A percentile compares a stretch with the other conserved stretches of the same genome.
These are phyloP conservation scores for Zygothrica quintamaculata DNA, from an alignment of 2,888 invertebrate species.

Conservation along the genomic window DNA sequence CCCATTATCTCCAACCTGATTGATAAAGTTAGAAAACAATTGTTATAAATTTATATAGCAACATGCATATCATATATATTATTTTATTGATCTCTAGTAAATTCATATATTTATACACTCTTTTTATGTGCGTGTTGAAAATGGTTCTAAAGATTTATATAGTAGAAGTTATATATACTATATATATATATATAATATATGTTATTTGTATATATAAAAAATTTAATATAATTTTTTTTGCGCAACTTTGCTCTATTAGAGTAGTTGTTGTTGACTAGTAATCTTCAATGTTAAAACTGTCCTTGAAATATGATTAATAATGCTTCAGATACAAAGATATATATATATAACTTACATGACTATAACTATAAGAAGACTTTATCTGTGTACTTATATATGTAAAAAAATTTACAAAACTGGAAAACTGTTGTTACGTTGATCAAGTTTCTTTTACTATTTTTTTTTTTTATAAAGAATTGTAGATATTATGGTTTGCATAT, in stretches of 20 bases:
- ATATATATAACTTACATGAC: too few species aligned
- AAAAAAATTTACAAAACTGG: constrained; percentile 52
- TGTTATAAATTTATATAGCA: too few species aligned
- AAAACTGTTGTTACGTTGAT: constrained; percentile 33
- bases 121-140: constrained; percentile 15
- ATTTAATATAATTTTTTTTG: constrained; percentile 9
- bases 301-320: constrained; percentile 37
- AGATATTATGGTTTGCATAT: constrained; percentile 19
- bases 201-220: constrained; percentile 37
- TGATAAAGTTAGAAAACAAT: too few species aligned
- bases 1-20: too few species aligned
- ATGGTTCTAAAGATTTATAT: constrained; percentile 21
- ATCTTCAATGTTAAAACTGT: constrained; percentile 46
- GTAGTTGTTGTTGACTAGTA: constrained; percentile 60
- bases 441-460: background rate
- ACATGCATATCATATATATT: constrained; percentile 16
- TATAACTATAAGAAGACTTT: constrained; percentile 25
- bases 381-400: constrained; percentile 14
- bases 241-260: constrained; percentile 29
- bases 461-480: constrained; percentile 21
- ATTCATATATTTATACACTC: constrained; percentile 45
- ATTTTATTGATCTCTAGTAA: constrained; percentile 49
- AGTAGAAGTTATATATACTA: constrained; percentile 1
- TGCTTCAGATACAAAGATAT: constrained; percentile 39
- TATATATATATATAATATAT: constrained; percentile 9